Conservation (phyloP, 1,140 invertebrate genomes). For the Luehdorfia chinensis region DNA sequence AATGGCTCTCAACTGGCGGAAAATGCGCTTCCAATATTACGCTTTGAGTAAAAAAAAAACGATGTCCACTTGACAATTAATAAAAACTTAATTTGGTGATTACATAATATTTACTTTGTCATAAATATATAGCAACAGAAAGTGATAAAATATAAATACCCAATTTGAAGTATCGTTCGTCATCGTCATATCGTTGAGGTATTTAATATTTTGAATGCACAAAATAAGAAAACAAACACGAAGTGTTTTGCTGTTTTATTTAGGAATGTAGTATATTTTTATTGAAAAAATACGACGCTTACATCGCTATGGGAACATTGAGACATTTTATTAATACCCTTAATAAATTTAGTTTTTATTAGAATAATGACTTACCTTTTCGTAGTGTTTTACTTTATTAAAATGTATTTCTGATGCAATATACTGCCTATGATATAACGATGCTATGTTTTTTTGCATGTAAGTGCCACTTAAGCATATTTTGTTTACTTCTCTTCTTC, state of each 20-base stretch:
- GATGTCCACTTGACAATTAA: conserved; percentile 20
- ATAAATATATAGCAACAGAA: no score
- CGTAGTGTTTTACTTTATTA: conserved; percentile 7
- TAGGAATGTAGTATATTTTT: conserved; percentile 2
- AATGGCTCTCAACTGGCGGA: conserved; percentile 30
- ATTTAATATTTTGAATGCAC: conserved; percentile 20
- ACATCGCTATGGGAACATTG: conserved; percentile 2
- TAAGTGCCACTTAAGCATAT: no score
- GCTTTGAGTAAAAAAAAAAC: conserved; percentile 59
- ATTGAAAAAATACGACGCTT: conserved; percentile 3
- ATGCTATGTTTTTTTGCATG: no score
- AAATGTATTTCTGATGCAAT: no score
- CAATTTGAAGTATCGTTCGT: no score
- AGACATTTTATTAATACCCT: conserved; percentile 1
- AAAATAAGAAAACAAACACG: conserved; percentile 22
- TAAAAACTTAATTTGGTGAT: no score
- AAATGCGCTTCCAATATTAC: conserved; percentile 73
- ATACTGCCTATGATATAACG: no score
- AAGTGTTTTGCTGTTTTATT: not conserved
- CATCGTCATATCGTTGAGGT: conserved; percentile 4
- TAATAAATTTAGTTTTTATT: conserved; percentile 13
- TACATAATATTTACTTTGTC: no score
- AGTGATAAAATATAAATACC: no score
- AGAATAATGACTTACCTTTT: conserved; percentile 5
- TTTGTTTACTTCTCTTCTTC: no score